phyloP scores from a whole-genome alignment of 1,140 invertebrate genomes.

The Sesamia nonagrioides region DNA sequence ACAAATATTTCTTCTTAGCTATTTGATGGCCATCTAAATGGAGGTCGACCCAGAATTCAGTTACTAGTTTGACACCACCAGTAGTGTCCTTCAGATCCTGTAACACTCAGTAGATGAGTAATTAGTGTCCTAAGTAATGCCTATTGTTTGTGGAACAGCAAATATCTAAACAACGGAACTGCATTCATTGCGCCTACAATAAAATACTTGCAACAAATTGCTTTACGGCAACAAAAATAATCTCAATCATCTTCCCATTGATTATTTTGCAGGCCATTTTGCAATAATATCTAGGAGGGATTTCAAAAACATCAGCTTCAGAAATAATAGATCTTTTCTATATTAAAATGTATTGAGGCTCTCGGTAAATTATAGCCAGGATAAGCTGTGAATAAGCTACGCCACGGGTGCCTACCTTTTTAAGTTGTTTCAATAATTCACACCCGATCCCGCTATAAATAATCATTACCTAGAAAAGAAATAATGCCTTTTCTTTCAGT shows the following conservation, averaged over 20 bases:
- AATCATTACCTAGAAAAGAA: conserved; percentile 36
- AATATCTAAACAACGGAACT: too few species aligned
- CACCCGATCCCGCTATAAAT: conserved; percentile 39
- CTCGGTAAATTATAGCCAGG: conserved; percentile 61
- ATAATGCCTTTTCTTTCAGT: background rate
- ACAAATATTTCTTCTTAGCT: too few species aligned
- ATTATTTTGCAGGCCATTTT: too few species aligned
- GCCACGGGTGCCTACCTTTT: conserved; percentile 52
- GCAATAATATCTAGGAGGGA: background rate
- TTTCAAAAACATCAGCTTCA: background rate
- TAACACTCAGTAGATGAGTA: too few species aligned
- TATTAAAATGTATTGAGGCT: conserved; percentile 64
- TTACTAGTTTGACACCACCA: too few species aligned
- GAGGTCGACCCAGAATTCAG: too few species aligned
- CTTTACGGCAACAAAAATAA: background rate
- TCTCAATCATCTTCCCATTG: too few species aligned
- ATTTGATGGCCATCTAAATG: too few species aligned
- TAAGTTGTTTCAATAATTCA: conserved; percentile 39
- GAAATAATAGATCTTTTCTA: background rate
- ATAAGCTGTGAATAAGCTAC: conserved; percentile 61
- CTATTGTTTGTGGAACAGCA: too few species aligned
- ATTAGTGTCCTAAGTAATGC: too few species aligned
- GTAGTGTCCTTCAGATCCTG: too few species aligned
- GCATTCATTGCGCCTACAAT: background rate
- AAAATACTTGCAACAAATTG: background rate